Evolutionary conservation across 2,888 invertebrate genomes (phyloP).

Genomic region (Drosophila flavopinicola): DNA sequence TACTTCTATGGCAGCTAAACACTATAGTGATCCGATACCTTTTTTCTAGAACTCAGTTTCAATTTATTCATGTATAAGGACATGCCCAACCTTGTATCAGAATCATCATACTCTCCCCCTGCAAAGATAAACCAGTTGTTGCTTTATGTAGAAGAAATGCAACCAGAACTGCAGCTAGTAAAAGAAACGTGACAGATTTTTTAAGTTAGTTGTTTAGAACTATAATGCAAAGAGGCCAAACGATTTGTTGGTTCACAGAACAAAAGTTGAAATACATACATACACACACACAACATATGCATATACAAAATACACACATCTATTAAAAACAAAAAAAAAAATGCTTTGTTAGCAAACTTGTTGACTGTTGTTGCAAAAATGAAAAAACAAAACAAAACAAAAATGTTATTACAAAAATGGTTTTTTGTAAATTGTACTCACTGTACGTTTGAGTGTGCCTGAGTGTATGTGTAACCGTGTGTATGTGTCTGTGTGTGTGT

Average conservation of each 20-base stretch:
- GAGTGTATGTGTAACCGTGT: slow-evolving; percentile 12
- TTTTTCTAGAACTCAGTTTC: neutral
- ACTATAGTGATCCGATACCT: neutral
- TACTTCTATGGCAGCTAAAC: slow-evolving; percentile 30
- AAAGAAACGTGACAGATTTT: slow-evolving; percentile 36
- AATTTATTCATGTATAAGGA: neutral
- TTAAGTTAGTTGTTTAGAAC: slow-evolving; percentile 36
- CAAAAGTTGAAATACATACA: slow-evolving; percentile 55
- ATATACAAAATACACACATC: slow-evolving; percentile 39
- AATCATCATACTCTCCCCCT: slow-evolving; percentile 3
- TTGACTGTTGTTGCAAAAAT: slow-evolving; percentile 65
- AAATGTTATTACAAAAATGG: slow-evolving; percentile 48
- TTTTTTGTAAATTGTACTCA: slow-evolving; percentile 57
- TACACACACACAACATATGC: slow-evolving; percentile 39
- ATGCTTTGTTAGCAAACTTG: slow-evolving; percentile 74
- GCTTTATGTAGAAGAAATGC: slow-evolving; percentile 24
- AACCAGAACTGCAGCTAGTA: slow-evolving; percentile 40
- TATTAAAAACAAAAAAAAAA: slow-evolving; percentile 41
- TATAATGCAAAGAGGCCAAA: slow-evolving; percentile 55
- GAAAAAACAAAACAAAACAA: too few relatives aligned
- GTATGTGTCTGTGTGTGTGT: slow-evolving; percentile 10
- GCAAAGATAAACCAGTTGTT: slow-evolving; percentile 32
- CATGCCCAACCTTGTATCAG: slow-evolving; percentile 1
- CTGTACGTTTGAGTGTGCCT: slow-evolving; percentile 5
- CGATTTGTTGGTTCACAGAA: slow-evolving; percentile 73